A percentile compares a stretch with the other conserved stretches of the same genome.
Evolutionary conservation across 2,888 invertebrate genomes (phyloP).

Genomic region (Halictus ligatus): DNA sequence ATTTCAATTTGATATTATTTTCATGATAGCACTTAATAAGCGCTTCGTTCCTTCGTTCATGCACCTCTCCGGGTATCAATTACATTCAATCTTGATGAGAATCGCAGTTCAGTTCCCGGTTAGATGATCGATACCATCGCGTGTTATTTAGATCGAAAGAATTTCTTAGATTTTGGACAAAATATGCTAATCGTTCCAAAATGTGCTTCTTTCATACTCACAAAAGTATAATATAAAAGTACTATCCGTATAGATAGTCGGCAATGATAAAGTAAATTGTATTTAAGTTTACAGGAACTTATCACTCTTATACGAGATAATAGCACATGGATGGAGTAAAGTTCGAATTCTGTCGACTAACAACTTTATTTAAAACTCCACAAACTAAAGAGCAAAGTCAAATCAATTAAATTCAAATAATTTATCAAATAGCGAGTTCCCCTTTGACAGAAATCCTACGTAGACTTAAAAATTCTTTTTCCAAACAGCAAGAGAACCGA

Average conservation of each 20-base stretch:
- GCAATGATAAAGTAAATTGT: no score
- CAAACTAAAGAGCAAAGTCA: no score
- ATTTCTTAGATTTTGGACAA: neutral
- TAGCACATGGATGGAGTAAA: no score
- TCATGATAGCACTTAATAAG: slow-evolving; percentile 13
- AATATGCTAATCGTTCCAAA: neutral
- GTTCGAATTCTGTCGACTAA: no score
- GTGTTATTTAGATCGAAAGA: neutral
- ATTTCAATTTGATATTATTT: slow-evolving; percentile 22
- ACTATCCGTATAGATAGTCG: no score
- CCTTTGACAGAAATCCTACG: neutral
- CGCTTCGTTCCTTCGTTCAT: neutral
- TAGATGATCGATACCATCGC: slow-evolving; percentile 2
- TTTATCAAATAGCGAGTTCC: neutral
- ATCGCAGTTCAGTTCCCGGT: slow-evolving; percentile 15
- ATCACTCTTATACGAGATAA: no score
- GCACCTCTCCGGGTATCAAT: slow-evolving; percentile 11
- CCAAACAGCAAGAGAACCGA: neutral
- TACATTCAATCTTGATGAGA: slow-evolving; percentile 20
- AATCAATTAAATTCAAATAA: neutral
- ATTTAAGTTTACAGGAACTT: no score
- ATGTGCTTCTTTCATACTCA: neutral
- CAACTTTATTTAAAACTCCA: no score
- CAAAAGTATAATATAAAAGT: no score
- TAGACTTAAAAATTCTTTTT: neutral